These are phyloP conservation scores for Cryptus viduatorius DNA, from an alignment of 2,888 invertebrate species.

Conservation along the genomic window DNA sequence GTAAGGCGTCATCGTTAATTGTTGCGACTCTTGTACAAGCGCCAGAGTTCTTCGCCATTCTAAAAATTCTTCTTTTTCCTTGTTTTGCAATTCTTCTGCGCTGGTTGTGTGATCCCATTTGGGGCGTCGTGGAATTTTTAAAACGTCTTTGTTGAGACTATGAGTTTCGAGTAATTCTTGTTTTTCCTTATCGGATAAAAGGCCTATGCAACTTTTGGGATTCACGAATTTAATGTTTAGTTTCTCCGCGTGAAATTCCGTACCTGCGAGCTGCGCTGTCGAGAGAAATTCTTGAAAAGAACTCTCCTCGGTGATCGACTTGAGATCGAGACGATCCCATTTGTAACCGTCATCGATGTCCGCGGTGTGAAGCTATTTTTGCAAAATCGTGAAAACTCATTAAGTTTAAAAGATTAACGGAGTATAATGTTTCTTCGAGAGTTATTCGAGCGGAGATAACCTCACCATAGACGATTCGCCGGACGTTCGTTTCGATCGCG, in stretches of 20 bases:
- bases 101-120: constrained; percentile 91
- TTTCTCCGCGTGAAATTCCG: constrained; percentile 97
- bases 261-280: constrained; percentile 97
- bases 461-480: constrained; percentile 91
- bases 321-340: constrained; percentile 95
- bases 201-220: constrained; percentile 87
- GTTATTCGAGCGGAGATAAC: constrained; percentile 14
- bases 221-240: constrained; percentile 92
- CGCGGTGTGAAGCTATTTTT: constrained; percentile 91
- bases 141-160: constrained; percentile 87
- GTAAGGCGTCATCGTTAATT: constrained; percentile 96
- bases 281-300: constrained; percentile 98
- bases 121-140: constrained; percentile 95
- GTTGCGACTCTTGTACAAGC: constrained; percentile 91
- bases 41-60: constrained; percentile 96
- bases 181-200: constrained; percentile 88
- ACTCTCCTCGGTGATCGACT: constrained; percentile 98
- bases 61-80: constrained; percentile 94
- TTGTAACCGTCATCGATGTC: constrained; percentile 96
- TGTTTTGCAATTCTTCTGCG: constrained; percentile 91
- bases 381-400: constrained; percentile 30
- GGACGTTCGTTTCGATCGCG: constrained; percentile 88
- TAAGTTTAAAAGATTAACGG: too few species aligned
- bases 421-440: background rate
- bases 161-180: constrained; percentile 86